Evolutionary conservation across 2,113 vertebrate species (phyloP), one percentile per base, ranked within the genome.

Genomic region (Phainopepla nitens): DNA sequence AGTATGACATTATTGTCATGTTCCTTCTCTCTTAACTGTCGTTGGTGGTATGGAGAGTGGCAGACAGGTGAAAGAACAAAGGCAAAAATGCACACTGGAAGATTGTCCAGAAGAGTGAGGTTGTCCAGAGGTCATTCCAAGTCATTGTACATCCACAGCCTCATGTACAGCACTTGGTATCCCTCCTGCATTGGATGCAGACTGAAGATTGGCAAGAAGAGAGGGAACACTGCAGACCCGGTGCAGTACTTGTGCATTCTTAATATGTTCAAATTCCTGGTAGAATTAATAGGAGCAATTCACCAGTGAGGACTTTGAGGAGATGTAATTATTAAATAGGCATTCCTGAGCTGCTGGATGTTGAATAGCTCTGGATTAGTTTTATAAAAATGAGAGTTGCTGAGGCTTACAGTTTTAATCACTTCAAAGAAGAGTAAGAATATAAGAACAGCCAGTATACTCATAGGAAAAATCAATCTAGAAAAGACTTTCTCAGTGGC

Each of bases 311-410:
- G 65, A n/a, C 23, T 82, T 76, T 51, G 72, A 93, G 33, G 56
- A 75, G 47, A 36, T 3, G 4, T 35, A 77, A 29, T 79, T 82
- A 58, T 70, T 90, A 60, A 56, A 36, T 35, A 81, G 58, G 16
- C 6, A 21, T 71, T 73, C 49, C 39, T 56, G 57, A n/a, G 36
- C 31, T 79, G 5, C 15, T 84, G 56, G 25, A 28, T 61, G 22
- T 72, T 69, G 58, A 90, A 35, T 44, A 72, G n/a, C 54, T 94
- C n/a, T 87, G n/a, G 9, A 57, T 85, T 91, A 42, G 20, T 87
- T 89, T 90, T 79, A 42, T 54, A 64, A 84, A 81, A 47, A 42
- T 68, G 13, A 28, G 42, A 91, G 22, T 72, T 87, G 39, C 77
- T 93, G 73, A 56, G 35, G 45, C 41, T 91, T 82, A 51, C 3